These are phyloP conservation scores for Pinctada fucata DNA, from an alignment of 2,888 invertebrate species.

Conservation along the genomic window DNA sequence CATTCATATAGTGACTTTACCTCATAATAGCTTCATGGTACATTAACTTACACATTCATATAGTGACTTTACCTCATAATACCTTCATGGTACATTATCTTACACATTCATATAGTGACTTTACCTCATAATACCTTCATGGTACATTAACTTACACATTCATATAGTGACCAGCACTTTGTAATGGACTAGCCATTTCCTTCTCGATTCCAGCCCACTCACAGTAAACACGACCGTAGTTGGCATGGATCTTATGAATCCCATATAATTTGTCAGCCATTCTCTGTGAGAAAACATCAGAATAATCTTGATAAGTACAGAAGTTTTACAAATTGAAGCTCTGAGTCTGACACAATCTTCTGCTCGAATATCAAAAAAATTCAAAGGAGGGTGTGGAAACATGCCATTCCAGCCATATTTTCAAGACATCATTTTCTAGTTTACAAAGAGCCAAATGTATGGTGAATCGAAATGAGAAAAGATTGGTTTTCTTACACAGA, in stretches of 20 bases:
- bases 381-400: no score
- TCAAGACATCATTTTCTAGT: no score
- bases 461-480: no score
- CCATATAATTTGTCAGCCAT: constrained; percentile 87
- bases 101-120: constrained; percentile 76
- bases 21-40: no score
- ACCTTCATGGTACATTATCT: constrained; percentile 42
- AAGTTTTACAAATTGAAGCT: no score
- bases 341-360: no score
- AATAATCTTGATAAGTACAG: background rate
- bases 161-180: constrained; percentile 82
- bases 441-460: no score
- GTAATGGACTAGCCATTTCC: constrained; percentile 87
- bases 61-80: constrained; percentile 77
- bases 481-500: no score
- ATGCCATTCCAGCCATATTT: no score
- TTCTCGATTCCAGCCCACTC: constrained; percentile 91
- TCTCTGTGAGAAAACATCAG: constrained; percentile 56
- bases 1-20: no score
- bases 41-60: constrained; percentile 81
- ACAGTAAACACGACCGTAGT: constrained; percentile 89
- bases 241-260: constrained; percentile 87
- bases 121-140: constrained; percentile 69
- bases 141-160: constrained; percentile 80
- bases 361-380: no score